Evolutionary conservation across 2,888 invertebrate genomes (phyloP).

Genomic region (Lypha dubia): DNA sequence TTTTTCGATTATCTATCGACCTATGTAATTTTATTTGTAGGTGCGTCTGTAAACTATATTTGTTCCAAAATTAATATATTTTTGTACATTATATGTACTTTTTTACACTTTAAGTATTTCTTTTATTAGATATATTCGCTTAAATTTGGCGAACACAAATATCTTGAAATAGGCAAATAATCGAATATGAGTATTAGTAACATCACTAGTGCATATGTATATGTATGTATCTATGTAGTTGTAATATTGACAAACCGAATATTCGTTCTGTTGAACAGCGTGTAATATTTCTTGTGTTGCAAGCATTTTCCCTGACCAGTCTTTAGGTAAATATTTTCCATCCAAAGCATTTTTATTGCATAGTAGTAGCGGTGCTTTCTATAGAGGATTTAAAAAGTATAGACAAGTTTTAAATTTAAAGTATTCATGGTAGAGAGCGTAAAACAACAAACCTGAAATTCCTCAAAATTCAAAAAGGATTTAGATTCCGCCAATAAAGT

Average conservation of each 20-base stretch:
- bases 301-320: slow-evolving; percentile 54
- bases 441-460: slow-evolving; percentile 45
- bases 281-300: slow-evolving; percentile 42
- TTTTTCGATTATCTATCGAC: too few species aligned
- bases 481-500: neutral
- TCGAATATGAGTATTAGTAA: too few species aligned
- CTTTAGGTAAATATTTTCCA: slow-evolving; percentile 32
- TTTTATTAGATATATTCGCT: too few species aligned
- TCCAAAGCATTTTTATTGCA: slow-evolving; percentile 49
- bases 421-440: too few species aligned
- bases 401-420: neutral
- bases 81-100: neutral
- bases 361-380: slow-evolving; percentile 54
- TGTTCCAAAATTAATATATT: too few species aligned
- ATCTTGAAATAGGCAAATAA: too few species aligned
- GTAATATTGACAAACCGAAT: slow-evolving; percentile 26
- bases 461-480: slow-evolving; percentile 25
- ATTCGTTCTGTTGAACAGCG: slow-evolving; percentile 26
- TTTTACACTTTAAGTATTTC: too few species aligned
- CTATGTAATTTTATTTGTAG: too few species aligned
- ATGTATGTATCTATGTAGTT: neutral
- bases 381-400: neutral
- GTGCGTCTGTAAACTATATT: too few species aligned
- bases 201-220: neutral
- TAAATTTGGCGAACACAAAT: too few species aligned